Conservation (phyloP, 2,888 invertebrate genomes). For the Epistrophella euchroma region DNA sequence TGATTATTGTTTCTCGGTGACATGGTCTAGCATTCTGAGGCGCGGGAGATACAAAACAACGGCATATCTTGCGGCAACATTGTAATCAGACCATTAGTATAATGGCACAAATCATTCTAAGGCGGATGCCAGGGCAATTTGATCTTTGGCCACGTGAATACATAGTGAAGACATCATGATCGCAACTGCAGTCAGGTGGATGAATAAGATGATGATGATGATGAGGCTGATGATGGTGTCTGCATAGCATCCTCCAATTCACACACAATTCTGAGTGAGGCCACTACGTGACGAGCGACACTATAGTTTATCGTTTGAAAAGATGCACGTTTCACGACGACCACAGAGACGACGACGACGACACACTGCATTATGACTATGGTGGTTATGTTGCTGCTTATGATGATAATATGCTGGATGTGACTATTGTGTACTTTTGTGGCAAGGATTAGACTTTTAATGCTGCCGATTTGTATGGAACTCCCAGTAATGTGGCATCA, state of each 20-base stretch:
- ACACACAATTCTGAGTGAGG: constrained; percentile 65
- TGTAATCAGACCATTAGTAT: constrained; percentile 74
- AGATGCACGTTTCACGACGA: constrained; percentile 74
- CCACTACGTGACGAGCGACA: constrained; percentile 72
- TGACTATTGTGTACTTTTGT: constrained; percentile 52
- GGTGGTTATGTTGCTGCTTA: constrained; percentile 32
- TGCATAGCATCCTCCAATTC: constrained; percentile 68
- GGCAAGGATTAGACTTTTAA: constrained; percentile 64
- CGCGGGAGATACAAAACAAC: constrained; percentile 41
- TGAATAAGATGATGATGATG: constrained; percentile 28
- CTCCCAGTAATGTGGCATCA: constrained; percentile 60
- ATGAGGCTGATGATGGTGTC: constrained; percentile 54
- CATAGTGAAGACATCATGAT: constrained; percentile 76
- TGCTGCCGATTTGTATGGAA: constrained; percentile 71
- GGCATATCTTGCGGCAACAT: constrained; percentile 61
- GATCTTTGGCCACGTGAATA: constrained; percentile 68
- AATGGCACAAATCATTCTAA: constrained; percentile 70
- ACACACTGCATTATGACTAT: constrained; percentile 15
- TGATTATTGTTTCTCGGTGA: constrained; percentile 73
- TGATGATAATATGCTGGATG: constrained; percentile 41
- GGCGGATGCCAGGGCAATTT: constrained; percentile 71
- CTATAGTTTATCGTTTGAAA: constrained; percentile 65
- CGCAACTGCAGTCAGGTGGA: constrained; percentile 61
- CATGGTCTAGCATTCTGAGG: constrained; percentile 29
- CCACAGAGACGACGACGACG: constrained; percentile 18